A percentile compares a stretch with the other conserved stretches of the same genome.
phyloP scores from a whole-genome alignment of 2,113 vertebrate species.

The Rhinolophus sinicus region DNA sequence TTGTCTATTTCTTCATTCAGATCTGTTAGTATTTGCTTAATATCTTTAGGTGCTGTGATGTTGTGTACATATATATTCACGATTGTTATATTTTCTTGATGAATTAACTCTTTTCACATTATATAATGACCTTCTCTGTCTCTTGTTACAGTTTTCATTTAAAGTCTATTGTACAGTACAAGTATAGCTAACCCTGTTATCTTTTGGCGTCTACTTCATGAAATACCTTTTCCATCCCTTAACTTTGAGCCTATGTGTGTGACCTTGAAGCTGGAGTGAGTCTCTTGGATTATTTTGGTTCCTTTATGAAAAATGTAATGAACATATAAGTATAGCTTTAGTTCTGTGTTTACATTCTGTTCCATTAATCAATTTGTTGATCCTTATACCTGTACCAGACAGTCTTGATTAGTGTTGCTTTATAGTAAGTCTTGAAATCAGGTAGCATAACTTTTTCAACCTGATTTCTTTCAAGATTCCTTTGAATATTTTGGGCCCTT shows the following conservation, averaged over 20 bases:
- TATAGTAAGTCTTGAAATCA: slow-evolving; percentile 1
- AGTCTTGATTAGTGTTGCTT: background rate
- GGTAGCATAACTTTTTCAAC: background rate
- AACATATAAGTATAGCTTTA: background rate
- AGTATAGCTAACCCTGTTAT: background rate
- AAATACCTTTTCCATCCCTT: background rate
- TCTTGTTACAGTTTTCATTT: background rate
- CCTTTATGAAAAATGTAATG: slow-evolving; percentile 40
- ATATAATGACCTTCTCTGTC: background rate
- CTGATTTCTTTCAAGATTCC: slow-evolving; percentile 1
- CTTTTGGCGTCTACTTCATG: background rate
- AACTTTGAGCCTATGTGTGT: background rate
- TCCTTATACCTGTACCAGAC: background rate
- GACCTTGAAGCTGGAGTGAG: background rate
- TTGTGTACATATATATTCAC: background rate
- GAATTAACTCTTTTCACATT: background rate
- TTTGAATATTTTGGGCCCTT: background rate
- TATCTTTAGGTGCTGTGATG: background rate
- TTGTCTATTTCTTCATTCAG: background rate
- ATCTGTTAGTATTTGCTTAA: background rate
- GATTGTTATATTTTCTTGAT: background rate
- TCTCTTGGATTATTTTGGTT: slow-evolving; percentile 1
- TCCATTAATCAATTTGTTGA: slow-evolving; percentile 20
- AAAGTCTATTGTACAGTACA: background rate
- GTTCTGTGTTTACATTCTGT: slow-evolving; percentile 4